Evolutionary conservation across 1,140 invertebrate species (phyloP).

Genomic region (Drusus annulatus): DNA sequence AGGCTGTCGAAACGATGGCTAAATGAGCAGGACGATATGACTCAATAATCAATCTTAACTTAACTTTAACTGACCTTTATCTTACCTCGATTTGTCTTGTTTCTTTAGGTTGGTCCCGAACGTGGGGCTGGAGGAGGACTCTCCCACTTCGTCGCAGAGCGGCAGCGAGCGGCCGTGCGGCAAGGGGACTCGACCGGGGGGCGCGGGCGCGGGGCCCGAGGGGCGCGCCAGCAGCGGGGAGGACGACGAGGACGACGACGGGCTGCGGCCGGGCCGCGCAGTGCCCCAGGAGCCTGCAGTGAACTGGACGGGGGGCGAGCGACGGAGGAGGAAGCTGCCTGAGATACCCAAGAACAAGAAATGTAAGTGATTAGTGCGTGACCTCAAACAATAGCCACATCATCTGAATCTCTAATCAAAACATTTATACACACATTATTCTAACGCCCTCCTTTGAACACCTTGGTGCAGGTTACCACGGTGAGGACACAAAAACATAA

Average conservation of each 20-base stretch:
- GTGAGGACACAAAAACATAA: too few species aligned
- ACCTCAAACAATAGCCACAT: too few species aligned
- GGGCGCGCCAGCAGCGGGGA: constrained; percentile 59
- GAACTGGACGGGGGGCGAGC: constrained; percentile 69
- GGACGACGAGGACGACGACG: constrained; percentile 67
- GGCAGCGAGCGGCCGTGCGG: constrained; percentile 65
- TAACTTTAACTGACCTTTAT: too few species aligned
- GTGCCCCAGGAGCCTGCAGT: constrained; percentile 62
- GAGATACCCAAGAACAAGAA: constrained; percentile 91
- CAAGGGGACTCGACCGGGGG: not conserved
- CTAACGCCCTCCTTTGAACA: too few species aligned
- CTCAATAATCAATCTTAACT: too few species aligned
- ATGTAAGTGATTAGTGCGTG: constrained; percentile 73
- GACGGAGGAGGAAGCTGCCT: constrained; percentile 84
- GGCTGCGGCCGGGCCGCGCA: constrained; percentile 61
- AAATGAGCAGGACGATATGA: too few species aligned
- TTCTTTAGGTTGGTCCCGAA: constrained; percentile 81
- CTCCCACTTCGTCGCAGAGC: constrained; percentile 82
- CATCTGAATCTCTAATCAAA: too few species aligned
- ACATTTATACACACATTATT: too few species aligned
- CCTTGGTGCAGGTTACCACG: too few species aligned
- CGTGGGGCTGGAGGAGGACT: constrained; percentile 83
- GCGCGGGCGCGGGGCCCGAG: constrained; percentile 27
- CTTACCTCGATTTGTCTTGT: not conserved
- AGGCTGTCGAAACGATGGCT: too few species aligned